phyloP scores from a whole-genome alignment of 1,140 invertebrate species.

The Bombus pascuorum region DNA sequence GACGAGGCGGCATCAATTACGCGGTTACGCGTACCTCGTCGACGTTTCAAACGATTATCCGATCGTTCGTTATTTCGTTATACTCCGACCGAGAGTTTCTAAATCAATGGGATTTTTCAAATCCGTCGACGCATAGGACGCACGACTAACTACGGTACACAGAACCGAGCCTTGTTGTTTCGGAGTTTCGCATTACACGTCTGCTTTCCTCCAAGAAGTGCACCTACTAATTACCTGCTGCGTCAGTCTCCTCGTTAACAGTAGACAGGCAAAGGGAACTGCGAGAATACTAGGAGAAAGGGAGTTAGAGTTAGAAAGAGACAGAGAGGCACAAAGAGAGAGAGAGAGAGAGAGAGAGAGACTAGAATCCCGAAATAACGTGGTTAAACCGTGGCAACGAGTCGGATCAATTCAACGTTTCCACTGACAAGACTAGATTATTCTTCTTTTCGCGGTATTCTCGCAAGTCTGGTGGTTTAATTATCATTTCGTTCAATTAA shows the following conservation, averaged over 20 bases:
- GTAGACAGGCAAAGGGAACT: conserved; percentile 51
- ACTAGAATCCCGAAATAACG: conserved; percentile 40
- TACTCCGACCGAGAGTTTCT: not conserved
- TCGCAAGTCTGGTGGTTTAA: not conserved
- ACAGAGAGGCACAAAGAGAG: too few relatives aligned
- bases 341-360: not conserved
- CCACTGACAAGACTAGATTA: not conserved
- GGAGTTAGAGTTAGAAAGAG: not conserved
- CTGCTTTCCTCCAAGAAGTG: conserved; percentile 66
- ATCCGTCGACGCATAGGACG: conserved; percentile 1
- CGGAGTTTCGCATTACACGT: conserved; percentile 63
- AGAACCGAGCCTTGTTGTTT: conserved; percentile 56
- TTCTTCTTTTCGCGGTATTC: not conserved
- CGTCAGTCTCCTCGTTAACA: conserved; percentile 69
- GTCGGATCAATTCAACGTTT: not conserved
- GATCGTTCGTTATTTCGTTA: conserved; percentile 16
- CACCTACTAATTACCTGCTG: conserved; percentile 64
- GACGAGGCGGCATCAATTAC: not conserved
- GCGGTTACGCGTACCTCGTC: not conserved
- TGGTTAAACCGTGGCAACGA: conserved; percentile 3
- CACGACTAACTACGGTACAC: conserved; percentile 44
- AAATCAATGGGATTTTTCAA: conserved; percentile 22
- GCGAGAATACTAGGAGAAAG: not conserved
- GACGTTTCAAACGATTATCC: not conserved
- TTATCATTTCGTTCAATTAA: conserved; percentile 6